Evolutionary conservation across 2,113 vertebrate species (phyloP).

Genomic region (Emydura subglobosa): DNA sequence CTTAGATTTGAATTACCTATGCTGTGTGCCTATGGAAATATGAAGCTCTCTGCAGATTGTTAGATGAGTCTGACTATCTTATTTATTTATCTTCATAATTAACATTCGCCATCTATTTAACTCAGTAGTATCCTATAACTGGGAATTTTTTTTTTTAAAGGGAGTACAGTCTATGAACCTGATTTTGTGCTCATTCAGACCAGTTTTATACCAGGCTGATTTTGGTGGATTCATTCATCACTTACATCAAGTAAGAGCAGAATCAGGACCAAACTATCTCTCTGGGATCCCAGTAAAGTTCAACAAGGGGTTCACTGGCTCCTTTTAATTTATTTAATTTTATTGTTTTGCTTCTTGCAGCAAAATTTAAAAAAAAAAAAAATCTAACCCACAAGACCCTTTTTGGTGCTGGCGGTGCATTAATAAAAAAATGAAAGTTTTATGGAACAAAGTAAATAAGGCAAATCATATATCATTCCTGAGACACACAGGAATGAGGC

Average conservation of each 20-base stretch:
- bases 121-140: conserved; percentile 27
- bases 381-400: not conserved
- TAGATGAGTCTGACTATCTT: conserved; percentile 45
- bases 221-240: fast-evolving
- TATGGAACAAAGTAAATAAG: conserved; percentile 82
- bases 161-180: not conserved
- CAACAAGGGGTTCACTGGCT: not conserved
- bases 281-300: not conserved
- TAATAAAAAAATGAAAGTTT: conserved; percentile 81
- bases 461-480: conserved; percentile 81
- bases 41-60: conserved; percentile 51
- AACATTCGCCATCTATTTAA: conserved; percentile 35
- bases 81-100: conserved; percentile 65
- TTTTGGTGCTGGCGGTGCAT: conserved; percentile 67
- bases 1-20: conserved; percentile 29
- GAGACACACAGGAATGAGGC: conserved; percentile 73
- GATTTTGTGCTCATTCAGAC: not conserved
- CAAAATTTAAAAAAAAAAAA: not conserved
- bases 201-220: fast-evolving
- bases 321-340: not conserved
- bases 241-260: not conserved
- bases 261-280: not conserved
- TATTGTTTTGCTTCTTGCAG: not conserved
- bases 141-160: not conserved
- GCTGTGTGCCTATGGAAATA: conserved; percentile 53